Percentiles rank a stretch among this genome's conserved stretches.
Evolutionary conservation across 1,140 invertebrate species (phyloP).

Genomic region (Pachypsylla venusta): DNA sequence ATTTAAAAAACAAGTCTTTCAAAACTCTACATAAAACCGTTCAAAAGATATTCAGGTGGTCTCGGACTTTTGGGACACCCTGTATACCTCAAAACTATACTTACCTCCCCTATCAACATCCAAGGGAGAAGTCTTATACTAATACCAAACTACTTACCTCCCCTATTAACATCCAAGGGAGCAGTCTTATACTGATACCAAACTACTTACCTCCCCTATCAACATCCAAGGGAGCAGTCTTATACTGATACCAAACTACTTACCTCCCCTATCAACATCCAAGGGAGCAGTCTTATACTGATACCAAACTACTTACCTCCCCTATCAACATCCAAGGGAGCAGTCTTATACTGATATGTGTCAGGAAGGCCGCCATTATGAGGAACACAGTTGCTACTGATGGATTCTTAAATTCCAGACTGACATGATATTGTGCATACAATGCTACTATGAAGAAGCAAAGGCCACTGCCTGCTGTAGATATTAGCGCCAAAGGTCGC

Average conservation of each 20-base stretch:
- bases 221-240: conserved; percentile 58
- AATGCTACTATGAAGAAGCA: conserved; percentile 42
- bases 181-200: too few relatives aligned
- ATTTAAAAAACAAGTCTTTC: too few relatives aligned
- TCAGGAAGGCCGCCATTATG: conserved; percentile 46
- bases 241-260: conserved; percentile 34
- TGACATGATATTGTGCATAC: conserved; percentile 34
- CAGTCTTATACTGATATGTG: conserved; percentile 48
- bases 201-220: conserved; percentile 46
- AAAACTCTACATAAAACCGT: too few relatives aligned
- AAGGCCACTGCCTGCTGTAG: conserved; percentile 41
- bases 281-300: conserved; percentile 50
- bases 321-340: conserved; percentile 63
- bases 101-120: too few relatives aligned
- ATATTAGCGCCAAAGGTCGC: conserved; percentile 45
- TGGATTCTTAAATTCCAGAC: conserved; percentile 1
- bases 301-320: conserved; percentile 37
- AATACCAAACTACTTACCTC: too few relatives aligned
- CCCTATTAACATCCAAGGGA: too few relatives aligned
- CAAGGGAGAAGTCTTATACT: too few relatives aligned
- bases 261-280: conserved; percentile 61
- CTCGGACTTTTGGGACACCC: too few relatives aligned
- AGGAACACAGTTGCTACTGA: conserved; percentile 53
- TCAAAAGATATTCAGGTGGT: too few relatives aligned
- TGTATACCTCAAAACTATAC: too few relatives aligned